Evolutionary conservation across 2,797 vertebrate species (phyloP).

Genomic region (Microcaecilia unicolor): DNA sequence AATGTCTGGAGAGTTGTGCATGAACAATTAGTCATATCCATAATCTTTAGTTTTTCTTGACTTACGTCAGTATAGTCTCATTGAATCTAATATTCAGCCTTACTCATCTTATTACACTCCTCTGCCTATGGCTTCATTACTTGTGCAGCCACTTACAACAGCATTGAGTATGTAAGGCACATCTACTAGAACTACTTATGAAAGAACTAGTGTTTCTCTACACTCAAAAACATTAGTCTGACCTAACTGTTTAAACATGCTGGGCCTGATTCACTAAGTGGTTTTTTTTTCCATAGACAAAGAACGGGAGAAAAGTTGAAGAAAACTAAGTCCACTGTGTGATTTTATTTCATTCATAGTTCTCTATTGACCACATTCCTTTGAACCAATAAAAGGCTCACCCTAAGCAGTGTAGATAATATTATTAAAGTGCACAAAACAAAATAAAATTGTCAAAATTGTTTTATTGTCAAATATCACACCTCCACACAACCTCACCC

Average conservation of each 20-base stretch:
- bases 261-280: too few species aligned
- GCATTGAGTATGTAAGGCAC: constrained; percentile 17
- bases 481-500: too few species aligned
- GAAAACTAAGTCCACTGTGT: constrained; percentile 1
- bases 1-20: too few species aligned
- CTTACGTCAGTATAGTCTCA: constrained; percentile 1
- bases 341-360: too few species aligned
- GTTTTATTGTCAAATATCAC: too few species aligned
- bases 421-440: too few species aligned
- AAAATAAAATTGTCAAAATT: too few species aligned
- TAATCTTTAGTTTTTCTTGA: neutral
- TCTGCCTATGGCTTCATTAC: constrained; percentile 24
- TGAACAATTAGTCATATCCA: constrained; percentile 7
- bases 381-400: too few species aligned
- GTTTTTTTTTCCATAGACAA: too few species aligned
- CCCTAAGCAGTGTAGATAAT: too few species aligned
- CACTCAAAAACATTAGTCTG: constrained; percentile 17
- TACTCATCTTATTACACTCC: constrained; percentile 8
- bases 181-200: constrained; percentile 10
- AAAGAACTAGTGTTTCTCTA: constrained; percentile 18
- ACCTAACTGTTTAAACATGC: constrained; percentile 27
- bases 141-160: constrained; percentile 19
- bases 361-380: too few species aligned
- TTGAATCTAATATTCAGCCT: constrained; percentile 9
- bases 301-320: too few species aligned